phyloP scores from a whole-genome alignment of 2,888 invertebrate species.

The Oligia fasciuncula region DNA sequence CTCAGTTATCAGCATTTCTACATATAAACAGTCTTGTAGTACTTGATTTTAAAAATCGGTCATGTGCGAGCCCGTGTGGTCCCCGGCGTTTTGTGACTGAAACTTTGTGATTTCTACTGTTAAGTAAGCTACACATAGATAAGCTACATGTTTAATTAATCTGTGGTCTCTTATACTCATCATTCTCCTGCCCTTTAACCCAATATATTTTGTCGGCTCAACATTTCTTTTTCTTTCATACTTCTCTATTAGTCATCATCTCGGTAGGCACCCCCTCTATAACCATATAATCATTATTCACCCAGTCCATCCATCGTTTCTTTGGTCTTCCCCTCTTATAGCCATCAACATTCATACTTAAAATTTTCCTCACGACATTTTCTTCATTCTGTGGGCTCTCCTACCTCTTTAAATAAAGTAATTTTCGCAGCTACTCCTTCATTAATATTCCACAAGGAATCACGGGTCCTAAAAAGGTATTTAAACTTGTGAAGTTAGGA shows the following conservation, averaged over 20 bases:
- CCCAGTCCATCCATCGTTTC: background rate
- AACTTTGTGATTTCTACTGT: background rate
- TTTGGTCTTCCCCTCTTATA: background rate
- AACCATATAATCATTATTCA: background rate
- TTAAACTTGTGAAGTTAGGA: background rate
- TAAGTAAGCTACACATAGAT: background rate
- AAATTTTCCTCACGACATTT: background rate
- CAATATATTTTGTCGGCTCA: background rate
- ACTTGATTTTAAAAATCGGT: conserved; percentile 12
- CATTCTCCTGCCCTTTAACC: too few relatives aligned
- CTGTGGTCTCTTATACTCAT: background rate
- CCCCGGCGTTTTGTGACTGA: background rate
- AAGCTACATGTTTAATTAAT: too few relatives aligned
- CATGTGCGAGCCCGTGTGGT: conserved; percentile 1
- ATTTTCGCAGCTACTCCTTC: background rate
- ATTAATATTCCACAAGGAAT: background rate
- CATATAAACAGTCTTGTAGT: conserved; percentile 19
- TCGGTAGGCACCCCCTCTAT: background rate
- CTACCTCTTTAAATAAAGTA: background rate
- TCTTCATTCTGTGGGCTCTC: background rate
- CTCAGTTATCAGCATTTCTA: conserved; percentile 56
- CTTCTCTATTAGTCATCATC: background rate
- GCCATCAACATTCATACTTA: too few relatives aligned
- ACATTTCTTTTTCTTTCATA: too few relatives aligned
- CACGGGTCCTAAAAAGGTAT: background rate